Evolutionary conservation across 1,140 invertebrate genomes (phyloP).

Genomic region (Hylyphantes graminicola): DNA sequence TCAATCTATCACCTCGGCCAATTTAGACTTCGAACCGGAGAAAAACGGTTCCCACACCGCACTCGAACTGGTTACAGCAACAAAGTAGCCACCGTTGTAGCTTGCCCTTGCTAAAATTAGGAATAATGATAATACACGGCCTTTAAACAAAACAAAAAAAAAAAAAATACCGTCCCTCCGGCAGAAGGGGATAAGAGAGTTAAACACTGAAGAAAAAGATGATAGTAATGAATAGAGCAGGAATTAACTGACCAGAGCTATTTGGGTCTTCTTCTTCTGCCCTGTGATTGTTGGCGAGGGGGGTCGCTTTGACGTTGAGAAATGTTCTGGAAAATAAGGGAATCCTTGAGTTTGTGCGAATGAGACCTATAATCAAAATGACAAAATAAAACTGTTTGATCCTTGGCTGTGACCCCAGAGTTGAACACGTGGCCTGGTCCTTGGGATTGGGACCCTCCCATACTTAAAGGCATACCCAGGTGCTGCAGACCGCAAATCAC

Average conservation of each 20-base stretch:
- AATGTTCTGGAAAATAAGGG: conserved; percentile 17
- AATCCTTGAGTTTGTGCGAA: conserved; percentile 2
- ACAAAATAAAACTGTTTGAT: conserved; percentile 60
- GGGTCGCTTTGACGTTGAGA: conserved; percentile 40
- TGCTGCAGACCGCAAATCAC: conserved; percentile 41
- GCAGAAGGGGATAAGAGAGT: neutral
- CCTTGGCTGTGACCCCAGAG: conserved; percentile 24
- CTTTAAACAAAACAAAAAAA: no score
- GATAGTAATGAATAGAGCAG: conserved; percentile 37
- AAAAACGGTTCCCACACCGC: conserved; percentile 38
- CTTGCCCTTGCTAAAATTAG: neutral
- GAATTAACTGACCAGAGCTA: conserved; percentile 55
- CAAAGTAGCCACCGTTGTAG: conserved; percentile 25
- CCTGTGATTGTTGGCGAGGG: conserved; percentile 46
- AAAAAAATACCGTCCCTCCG: neutral
- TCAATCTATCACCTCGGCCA: conserved; percentile 58
- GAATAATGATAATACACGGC: no score
- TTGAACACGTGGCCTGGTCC: conserved; percentile 5
- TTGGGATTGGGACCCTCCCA: conserved; percentile 13
- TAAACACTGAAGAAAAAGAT: neutral
- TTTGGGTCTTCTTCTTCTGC: conserved; percentile 17
- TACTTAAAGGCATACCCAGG: conserved; percentile 33
- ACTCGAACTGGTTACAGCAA: conserved; percentile 12
- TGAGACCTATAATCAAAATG: conserved; percentile 57
- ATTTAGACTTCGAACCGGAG: conserved; percentile 27